Evolutionary conservation across 2,888 invertebrate species (phyloP), one percentile per base, ranked within the genome.

Genomic region (Drosophila affinis): DNA sequence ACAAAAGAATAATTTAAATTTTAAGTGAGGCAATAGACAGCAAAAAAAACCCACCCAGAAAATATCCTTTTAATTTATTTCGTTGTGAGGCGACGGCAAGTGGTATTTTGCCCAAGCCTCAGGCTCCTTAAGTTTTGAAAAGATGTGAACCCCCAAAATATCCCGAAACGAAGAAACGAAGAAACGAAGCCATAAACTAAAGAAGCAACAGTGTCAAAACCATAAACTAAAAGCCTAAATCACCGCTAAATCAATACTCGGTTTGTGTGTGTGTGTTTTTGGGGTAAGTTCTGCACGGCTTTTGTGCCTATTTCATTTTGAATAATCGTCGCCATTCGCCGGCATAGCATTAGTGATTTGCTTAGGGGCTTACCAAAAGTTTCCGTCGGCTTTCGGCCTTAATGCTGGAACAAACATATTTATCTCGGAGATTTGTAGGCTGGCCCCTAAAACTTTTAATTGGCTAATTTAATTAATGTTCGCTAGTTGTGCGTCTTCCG

Each of bases 381-480:
- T 72, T 49, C 54, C 60, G 63, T 24, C 64, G 72, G 60, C 64
- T 54, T 68, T 54, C 44, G 18, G 24, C 53, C 52, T 57, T 53
- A 34, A 47, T 51, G 55, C 45, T 34, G 44, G 56, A 49, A 51
- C 52, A 64, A 60, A 45, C 63, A 39, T 51, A 60, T 70, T 77
- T 34, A 34, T 10, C 12, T 34, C 34, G 39, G 14, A 49, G 34
- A 52, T 52, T 48, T 59, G 53, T 46, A 18, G 32, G 21, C 34
- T 17, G 27, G 46, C 9, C 39, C 39, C 6, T 2, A 54, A 39
- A 58, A 73, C 46, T 73, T 81, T 57, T 73, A 73, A 81, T 72
- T 76, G 63, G 27, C 34, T 60, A 45, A 77, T 72, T 81, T 72
- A 78, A 73, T 83, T 76, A 71, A 67, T 65, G 52, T 49, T 53